These are phyloP conservation scores for Pampusana beccarii DNA, from an alignment of 2,113 vertebrate species.

Conservation along the genomic window DNA sequence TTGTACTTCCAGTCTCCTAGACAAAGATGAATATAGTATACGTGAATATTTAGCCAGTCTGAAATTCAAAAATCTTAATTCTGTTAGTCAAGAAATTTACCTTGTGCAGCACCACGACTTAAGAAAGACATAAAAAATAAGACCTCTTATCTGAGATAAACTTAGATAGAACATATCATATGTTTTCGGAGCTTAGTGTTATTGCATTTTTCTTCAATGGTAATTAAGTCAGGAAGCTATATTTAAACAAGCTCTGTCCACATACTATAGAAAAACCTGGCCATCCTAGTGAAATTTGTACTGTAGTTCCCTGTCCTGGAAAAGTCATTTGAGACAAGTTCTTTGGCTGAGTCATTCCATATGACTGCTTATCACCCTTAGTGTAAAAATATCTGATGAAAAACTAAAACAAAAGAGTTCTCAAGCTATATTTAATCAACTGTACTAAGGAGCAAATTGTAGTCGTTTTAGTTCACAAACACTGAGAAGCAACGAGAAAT, in stretches of 20 bases:
- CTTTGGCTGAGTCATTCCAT: not conserved
- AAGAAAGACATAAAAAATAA: not conserved
- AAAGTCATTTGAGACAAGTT: not conserved
- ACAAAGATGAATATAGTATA: not conserved
- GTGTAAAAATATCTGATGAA: not conserved
- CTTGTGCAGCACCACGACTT: not conserved
- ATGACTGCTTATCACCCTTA: not conserved
- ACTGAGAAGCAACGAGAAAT: not conserved
- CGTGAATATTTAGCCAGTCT: not conserved
- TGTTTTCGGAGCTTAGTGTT: not conserved
- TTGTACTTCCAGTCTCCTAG: not conserved
- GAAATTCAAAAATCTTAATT: not conserved
- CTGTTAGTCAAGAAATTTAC: not conserved
- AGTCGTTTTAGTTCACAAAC: not conserved
- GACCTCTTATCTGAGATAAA: not conserved
- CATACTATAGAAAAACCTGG: not conserved
- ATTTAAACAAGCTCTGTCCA: not conserved
- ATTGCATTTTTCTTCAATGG: not conserved
- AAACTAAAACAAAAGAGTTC: not conserved
- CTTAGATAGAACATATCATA: not conserved
- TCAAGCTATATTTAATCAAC: not conserved
- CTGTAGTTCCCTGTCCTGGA: not conserved
- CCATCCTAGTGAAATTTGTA: not conserved
- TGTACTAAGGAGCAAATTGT: not conserved
- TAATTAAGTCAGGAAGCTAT: not conserved